Conservation (phyloP, 2,113 vertebrate species). For the Oreochromis aureus region DNA sequence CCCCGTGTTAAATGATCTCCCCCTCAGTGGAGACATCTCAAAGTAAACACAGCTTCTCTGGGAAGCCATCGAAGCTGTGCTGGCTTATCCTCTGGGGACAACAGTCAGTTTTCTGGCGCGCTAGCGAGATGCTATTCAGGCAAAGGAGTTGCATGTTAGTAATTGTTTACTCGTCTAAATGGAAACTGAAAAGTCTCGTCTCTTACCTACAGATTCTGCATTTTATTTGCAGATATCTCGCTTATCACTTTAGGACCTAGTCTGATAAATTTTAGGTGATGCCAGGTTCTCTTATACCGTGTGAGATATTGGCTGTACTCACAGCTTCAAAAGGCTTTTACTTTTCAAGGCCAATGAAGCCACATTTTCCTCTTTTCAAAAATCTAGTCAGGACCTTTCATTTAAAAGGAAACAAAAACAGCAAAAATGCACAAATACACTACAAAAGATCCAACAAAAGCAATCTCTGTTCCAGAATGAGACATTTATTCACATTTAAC, state of each 20-base stretch:
- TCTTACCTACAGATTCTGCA: background rate
- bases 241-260: background rate
- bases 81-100: background rate
- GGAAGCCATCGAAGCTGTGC: background rate
- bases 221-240: background rate
- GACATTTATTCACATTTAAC: background rate
- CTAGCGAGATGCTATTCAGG: background rate
- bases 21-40: background rate
- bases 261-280: background rate
- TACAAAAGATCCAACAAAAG: background rate
- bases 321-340: background rate
- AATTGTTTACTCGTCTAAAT: background rate
- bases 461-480: background rate
- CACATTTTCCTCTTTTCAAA: background rate
- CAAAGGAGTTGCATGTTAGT: background rate
- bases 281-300: background rate
- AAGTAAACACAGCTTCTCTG: background rate
- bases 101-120: background rate
- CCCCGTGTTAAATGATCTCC: background rate
- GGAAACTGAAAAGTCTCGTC: background rate
- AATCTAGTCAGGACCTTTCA: background rate
- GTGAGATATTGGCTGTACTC: background rate
- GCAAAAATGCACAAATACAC: background rate
- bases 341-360: background rate
- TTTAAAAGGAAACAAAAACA: background rate